phyloP scores from a whole-genome alignment of 2,113 vertebrate species.

The Gallinago paraguaiae region DNA sequence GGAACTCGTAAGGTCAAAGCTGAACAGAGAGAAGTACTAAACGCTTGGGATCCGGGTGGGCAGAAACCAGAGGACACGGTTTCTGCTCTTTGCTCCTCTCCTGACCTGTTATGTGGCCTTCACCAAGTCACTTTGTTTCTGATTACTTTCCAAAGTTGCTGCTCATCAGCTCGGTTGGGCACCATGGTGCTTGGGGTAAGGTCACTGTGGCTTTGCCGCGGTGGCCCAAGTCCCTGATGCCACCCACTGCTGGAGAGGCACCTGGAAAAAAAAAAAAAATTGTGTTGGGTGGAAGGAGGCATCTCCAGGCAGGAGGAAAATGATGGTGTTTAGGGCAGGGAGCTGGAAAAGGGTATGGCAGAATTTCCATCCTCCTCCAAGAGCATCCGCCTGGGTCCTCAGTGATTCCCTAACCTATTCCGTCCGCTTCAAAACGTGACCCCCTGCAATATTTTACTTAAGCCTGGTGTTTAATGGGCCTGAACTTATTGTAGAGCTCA shows the following conservation, averaged over 20 bases:
- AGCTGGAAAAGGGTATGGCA: neutral
- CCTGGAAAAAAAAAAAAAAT: neutral
- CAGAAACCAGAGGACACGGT: neutral
- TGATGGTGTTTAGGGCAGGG: neutral
- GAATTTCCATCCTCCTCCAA: neutral
- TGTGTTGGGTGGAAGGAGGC: neutral
- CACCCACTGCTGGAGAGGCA: rapidly evolving
- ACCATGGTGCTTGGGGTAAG: neutral
- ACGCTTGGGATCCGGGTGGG: slow-evolving; percentile 40
- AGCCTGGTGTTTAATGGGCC: slow-evolving; percentile 27
- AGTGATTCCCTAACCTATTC: neutral
- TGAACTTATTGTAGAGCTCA: slow-evolving; percentile 46
- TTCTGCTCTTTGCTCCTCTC: neutral
- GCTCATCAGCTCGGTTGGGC: neutral
- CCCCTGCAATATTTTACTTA: slow-evolving; percentile 37
- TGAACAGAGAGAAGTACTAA: slow-evolving; percentile 70
- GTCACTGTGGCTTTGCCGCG: neutral
- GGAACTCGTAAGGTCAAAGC: slow-evolving; percentile 78
- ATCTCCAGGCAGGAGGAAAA: neutral
- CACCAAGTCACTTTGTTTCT: neutral
- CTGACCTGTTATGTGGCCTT: neutral
- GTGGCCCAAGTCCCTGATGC: neutral
- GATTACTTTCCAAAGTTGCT: neutral
- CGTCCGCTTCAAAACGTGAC: neutral
- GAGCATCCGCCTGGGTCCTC: neutral